Conservation (phyloP, 2,888 invertebrate genomes). For the Sturmia bella region DNA sequence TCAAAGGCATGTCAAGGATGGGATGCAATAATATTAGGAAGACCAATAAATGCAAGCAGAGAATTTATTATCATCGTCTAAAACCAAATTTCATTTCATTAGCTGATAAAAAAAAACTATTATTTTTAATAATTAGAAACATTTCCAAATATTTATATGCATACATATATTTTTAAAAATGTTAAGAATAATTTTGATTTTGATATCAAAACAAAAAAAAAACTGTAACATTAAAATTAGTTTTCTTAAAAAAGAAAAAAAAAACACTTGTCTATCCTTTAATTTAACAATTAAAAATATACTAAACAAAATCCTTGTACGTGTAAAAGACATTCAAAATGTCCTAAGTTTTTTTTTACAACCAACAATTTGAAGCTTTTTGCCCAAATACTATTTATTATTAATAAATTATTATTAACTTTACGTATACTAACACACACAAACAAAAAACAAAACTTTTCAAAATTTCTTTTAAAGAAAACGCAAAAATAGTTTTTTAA, state of each 20-base stretch:
- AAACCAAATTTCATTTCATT: constrained; percentile 56
- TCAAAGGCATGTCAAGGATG: constrained; percentile 32
- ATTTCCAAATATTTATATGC: constrained; percentile 66
- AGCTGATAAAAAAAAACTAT: constrained; percentile 52
- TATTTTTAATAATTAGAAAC: constrained; percentile 63
- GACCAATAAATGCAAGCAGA: constrained; percentile 24
- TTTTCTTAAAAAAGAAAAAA: constrained; percentile 49
- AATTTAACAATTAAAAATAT: constrained; percentile 28
- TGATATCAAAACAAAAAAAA: constrained; percentile 44
- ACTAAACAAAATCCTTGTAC: constrained; percentile 39
- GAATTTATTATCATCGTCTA: constrained; percentile 42
- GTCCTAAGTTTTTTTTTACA: constrained; percentile 64
- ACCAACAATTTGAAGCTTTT: constrained; percentile 69
- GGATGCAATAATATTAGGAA: background rate
- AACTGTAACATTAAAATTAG: constrained; percentile 45
- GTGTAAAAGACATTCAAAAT: constrained; percentile 64
- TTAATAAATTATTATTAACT: constrained; percentile 59
- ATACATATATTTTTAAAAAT: constrained; percentile 7
- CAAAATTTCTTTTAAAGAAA: constrained; percentile 52
- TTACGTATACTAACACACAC: constrained; percentile 62
- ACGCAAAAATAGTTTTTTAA: constrained; percentile 55
- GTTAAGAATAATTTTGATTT: constrained; percentile 27
- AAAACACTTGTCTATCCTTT: constrained; percentile 53
- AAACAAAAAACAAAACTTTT: constrained; percentile 36
- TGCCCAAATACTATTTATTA: constrained; percentile 68